These are phyloP conservation scores for Albula glossodonta DNA, from an alignment of 2,113 vertebrate genomes.

Conservation along the genomic window DNA sequence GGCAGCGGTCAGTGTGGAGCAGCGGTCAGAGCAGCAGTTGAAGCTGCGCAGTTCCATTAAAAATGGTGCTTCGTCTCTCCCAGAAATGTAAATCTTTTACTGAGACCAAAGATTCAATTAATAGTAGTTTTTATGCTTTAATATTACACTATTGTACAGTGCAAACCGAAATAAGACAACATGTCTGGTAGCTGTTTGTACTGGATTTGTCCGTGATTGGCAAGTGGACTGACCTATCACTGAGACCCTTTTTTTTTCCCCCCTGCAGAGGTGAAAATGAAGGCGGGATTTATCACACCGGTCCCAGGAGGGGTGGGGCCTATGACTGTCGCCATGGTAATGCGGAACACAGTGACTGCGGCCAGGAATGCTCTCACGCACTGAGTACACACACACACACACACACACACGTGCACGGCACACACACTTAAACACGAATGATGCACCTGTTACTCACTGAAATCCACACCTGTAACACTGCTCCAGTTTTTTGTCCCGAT, in stretches of 20 bases:
- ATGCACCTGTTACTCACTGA: neutral
- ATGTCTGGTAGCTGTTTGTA: neutral
- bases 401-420: neutral
- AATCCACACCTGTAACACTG: neutral
- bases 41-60: too few relatives aligned
- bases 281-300: constrained; percentile 85
- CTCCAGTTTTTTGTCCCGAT: neutral
- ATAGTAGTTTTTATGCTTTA: neutral
- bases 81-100: neutral
- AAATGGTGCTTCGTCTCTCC: too few relatives aligned
- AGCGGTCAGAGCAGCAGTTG: neutral
- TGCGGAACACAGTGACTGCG: constrained; percentile 86
- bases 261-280: constrained; percentile 82
- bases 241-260: constrained; percentile 42
- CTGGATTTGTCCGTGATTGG: neutral
- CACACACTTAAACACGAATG: neutral
- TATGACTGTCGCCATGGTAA: constrained; percentile 87
- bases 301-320: constrained; percentile 90
- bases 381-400: constrained; percentile 41
- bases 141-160: neutral
- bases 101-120: neutral
- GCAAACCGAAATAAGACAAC: neutral
- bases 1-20: neutral
- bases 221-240: constrained; percentile 4
- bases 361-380: constrained; percentile 80